A percentile compares a stretch with the other conserved stretches of the same genome.
These are phyloP conservation scores for Drosophila seguyi DNA, from an alignment of 1,140 invertebrate genomes.

Conservation along the genomic window DNA sequence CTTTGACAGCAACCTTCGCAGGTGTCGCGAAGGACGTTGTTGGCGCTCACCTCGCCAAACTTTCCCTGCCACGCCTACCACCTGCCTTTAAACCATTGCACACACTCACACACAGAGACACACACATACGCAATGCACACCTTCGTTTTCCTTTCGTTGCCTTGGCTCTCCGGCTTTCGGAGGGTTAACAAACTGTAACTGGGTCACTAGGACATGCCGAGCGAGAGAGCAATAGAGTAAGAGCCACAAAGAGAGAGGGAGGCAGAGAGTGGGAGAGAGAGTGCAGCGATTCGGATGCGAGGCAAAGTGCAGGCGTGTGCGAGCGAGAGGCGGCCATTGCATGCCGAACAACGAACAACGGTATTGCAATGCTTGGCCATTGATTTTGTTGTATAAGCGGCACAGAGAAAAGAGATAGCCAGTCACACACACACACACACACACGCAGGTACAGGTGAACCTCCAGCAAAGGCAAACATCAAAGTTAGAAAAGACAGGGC, in stretches of 20 bases:
- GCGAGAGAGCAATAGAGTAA: conserved; percentile 18
- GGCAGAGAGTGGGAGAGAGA: conserved; percentile 11
- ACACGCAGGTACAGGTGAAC: conserved; percentile 12
- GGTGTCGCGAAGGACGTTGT: conserved; percentile 50
- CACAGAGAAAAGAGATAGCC: conserved; percentile 32
- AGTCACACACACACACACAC: conserved; percentile 13
- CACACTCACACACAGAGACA: not conserved
- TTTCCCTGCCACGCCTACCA: conserved; percentile 38
- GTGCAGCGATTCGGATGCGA: not conserved
- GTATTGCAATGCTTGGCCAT: conserved; percentile 75
- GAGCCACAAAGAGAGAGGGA: conserved; percentile 6
- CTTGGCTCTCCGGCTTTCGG: conserved; percentile 39
- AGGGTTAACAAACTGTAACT: conserved; percentile 84
- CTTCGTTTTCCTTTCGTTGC: conserved; percentile 57
- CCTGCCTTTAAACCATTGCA: conserved; percentile 15
- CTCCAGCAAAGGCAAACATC: not conserved
- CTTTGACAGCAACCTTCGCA: conserved; percentile 60
- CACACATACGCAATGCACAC: conserved; percentile 20
- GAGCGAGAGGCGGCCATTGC: conserved; percentile 24
- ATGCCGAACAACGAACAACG: conserved; percentile 42
- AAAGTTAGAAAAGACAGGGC: not conserved
- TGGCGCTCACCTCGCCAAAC: conserved; percentile 38
- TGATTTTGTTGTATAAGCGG: conserved; percentile 79
- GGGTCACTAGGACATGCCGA: conserved; percentile 81
- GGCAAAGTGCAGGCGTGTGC: conserved; percentile 7